These are phyloP conservation scores for Melospiza georgiana DNA, from an alignment of 2,113 vertebrate genomes.

Conservation along the genomic window DNA sequence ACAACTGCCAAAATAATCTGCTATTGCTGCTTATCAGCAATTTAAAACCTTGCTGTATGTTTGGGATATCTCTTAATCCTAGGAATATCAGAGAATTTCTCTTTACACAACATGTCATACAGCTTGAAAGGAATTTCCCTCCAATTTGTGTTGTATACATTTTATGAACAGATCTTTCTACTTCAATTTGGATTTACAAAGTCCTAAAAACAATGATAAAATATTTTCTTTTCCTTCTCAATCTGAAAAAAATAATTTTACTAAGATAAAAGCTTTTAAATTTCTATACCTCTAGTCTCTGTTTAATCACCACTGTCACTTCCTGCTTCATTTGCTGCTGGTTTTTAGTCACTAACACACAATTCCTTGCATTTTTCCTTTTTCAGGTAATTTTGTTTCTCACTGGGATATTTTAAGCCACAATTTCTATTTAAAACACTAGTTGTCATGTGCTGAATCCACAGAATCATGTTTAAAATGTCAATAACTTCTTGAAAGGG, in stretches of 20 bases:
- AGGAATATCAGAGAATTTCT: background rate
- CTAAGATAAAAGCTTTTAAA: background rate
- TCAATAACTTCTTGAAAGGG: background rate
- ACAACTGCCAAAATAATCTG: background rate
- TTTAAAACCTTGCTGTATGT: background rate
- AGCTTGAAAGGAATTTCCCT: background rate
- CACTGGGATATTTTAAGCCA: background rate
- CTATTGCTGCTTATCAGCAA: background rate
- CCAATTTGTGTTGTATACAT: background rate
- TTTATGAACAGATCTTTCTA: background rate
- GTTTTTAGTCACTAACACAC: background rate
- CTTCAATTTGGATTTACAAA: background rate
- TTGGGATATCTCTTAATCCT: background rate
- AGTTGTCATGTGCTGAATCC: background rate
- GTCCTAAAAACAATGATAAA: background rate
- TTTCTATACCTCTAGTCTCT: background rate
- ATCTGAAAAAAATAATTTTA: background rate
- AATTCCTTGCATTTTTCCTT: background rate
- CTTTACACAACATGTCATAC: background rate
- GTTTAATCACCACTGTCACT: background rate
- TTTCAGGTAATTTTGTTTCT: background rate
- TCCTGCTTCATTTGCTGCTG: background rate
- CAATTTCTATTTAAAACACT: background rate
- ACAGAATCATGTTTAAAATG: background rate
- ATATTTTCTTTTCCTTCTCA: background rate